phyloP scores from a whole-genome alignment of 1,140 invertebrate genomes.

The Drosophila quadrilineata region DNA sequence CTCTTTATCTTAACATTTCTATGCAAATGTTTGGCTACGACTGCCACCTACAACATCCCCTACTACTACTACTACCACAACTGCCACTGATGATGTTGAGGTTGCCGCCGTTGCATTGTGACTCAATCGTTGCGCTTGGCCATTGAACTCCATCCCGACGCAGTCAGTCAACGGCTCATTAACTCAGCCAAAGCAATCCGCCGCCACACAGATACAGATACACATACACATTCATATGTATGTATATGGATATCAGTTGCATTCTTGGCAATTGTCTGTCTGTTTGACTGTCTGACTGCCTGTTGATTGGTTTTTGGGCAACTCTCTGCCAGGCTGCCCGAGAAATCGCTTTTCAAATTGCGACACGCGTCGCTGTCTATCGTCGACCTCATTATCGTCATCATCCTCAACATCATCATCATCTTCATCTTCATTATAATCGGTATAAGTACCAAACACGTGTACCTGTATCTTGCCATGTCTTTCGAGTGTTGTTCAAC shows the following conservation, averaged over 20 bases:
- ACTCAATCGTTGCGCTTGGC: slow-evolving; percentile 26
- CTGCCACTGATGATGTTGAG: no score
- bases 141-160: slow-evolving; percentile 42
- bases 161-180: slow-evolving; percentile 39
- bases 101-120: slow-evolving; percentile 10
- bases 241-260: not conserved
- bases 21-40: slow-evolving; percentile 38
- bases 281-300: no score
- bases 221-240: not conserved
- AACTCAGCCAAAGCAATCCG: slow-evolving; percentile 19
- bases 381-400: not conserved
- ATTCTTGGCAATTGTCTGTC: not conserved
- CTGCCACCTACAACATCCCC: slow-evolving; percentile 6
- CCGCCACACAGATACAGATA: not conserved
- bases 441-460: slow-evolving; percentile 11
- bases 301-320: slow-evolving; percentile 1
- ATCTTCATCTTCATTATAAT: not conserved
- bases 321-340: not conserved
- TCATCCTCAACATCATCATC: not conserved
- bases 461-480: slow-evolving; percentile 2
- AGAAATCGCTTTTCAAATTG: slow-evolving; percentile 5
- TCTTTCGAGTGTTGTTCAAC: not conserved
- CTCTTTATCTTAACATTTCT: slow-evolving; percentile 30
- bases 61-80: no score
- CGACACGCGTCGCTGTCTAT: slow-evolving; percentile 2